phyloP scores from a whole-genome alignment of 35 echinoderm and acorn worm genomes.

The Hemicentrotus pulcherrimus region DNA sequence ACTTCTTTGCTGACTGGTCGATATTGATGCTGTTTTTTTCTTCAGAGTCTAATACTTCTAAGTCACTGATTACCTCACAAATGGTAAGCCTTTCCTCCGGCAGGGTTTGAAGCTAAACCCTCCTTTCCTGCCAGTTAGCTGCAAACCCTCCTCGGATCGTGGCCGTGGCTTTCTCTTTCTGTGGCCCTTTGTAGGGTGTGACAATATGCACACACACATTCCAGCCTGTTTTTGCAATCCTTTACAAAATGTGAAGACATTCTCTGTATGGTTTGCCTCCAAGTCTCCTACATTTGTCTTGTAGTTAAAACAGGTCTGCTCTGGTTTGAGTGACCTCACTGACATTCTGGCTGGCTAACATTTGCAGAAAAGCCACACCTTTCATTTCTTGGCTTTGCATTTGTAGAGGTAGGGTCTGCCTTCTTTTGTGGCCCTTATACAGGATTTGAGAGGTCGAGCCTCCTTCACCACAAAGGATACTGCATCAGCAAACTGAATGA shows the following conservation, averaged over 20 bases:
- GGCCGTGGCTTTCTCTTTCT: neutral
- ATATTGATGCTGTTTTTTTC: neutral
- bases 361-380: neutral
- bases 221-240: neutral
- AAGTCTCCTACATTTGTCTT: neutral
- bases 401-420: neutral
- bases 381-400: neutral
- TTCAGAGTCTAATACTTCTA: neutral
- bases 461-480: conserved; percentile 34
- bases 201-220: neutral
- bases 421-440: neutral
- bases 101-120: neutral
- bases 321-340: neutral
- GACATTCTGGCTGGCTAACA: neutral
- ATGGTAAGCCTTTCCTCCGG: neutral
- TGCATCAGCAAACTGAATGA: conserved; percentile 25
- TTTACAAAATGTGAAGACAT: neutral
- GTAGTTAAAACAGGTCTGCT: neutral
- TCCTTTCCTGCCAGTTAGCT: conserved; percentile 19
- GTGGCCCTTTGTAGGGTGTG: neutral
- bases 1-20: conserved; percentile 56
- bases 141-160: neutral
- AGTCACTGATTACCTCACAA: neutral
- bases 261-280: neutral
- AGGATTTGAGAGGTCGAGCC: conserved; percentile 11